Conservation (phyloP, 2,113 vertebrate species). For the Ariopsis seemanni region DNA sequence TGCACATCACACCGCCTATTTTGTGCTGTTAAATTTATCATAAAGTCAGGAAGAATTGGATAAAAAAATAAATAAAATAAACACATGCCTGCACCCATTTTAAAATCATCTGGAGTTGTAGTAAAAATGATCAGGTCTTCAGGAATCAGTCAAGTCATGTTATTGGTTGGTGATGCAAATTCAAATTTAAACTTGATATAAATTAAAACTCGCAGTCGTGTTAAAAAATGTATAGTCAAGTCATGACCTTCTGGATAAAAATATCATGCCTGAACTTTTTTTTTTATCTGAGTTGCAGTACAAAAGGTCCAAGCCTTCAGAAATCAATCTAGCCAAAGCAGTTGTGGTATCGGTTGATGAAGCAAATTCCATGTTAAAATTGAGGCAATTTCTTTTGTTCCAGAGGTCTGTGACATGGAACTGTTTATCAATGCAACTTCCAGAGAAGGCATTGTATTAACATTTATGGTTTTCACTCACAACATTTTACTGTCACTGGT, state of each 20-base stretch:
- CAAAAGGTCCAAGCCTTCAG: background rate
- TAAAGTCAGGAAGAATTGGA: background rate
- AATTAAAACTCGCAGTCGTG: background rate
- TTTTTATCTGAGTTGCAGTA: background rate
- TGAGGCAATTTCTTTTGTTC: background rate
- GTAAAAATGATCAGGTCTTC: background rate
- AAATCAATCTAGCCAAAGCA: background rate
- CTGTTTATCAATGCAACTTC: background rate
- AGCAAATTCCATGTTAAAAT: background rate
- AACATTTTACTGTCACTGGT: background rate
- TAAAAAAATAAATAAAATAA: background rate
- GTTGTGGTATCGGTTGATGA: background rate
- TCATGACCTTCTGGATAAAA: background rate
- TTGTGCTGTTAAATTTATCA: background rate
- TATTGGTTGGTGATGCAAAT: background rate
- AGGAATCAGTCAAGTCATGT: background rate
- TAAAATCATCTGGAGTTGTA: background rate
- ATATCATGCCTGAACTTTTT: background rate
- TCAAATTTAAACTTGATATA: background rate
- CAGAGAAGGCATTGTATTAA: background rate
- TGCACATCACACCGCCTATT: background rate
- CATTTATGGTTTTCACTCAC: background rate
- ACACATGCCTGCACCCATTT: background rate
- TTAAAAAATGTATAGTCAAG: background rate
- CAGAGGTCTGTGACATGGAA: background rate